A percentile compares a stretch with the other conserved stretches of the same genome.
These are phyloP conservation scores for Nansenia antarctica DNA, from an alignment of 2,113 vertebrate species.

Conservation along the genomic window DNA sequence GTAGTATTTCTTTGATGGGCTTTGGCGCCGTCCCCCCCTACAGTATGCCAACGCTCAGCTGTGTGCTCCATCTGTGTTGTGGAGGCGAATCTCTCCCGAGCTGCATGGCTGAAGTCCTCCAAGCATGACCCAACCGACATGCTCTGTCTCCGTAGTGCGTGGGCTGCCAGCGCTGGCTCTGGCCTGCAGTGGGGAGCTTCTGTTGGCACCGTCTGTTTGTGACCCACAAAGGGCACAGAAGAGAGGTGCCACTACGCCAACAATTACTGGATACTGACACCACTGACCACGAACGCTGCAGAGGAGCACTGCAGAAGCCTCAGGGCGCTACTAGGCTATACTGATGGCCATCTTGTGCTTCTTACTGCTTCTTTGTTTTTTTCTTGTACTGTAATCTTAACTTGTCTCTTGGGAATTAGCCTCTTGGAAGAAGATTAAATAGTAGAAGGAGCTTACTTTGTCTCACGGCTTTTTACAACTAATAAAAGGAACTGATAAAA, in stretches of 20 bases:
- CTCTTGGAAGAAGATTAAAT: background rate
- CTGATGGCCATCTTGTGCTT: background rate
- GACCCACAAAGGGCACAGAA: background rate
- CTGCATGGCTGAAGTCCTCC: background rate
- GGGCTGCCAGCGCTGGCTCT: background rate
- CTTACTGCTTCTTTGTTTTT: background rate
- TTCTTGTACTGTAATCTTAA: background rate
- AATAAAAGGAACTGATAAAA: too few relatives aligned
- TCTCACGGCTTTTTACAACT: too few relatives aligned
- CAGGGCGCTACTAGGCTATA: background rate
- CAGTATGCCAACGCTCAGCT: too few relatives aligned
- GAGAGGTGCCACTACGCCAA: slow-evolving; percentile 22
- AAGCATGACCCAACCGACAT: background rate
- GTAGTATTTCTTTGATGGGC: too few relatives aligned
- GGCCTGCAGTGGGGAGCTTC: background rate
- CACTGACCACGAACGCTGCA: slow-evolving; percentile 15
- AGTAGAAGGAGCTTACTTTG: background rate
- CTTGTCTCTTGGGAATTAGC: background rate
- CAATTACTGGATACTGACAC: slow-evolving; percentile 28
- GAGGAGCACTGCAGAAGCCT: background rate
- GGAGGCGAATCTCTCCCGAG: background rate
- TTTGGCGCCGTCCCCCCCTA: too few relatives aligned
- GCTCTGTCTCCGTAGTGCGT: background rate
- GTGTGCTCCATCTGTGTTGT: background rate
- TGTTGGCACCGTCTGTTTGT: background rate